Percentiles rank a stretch among this genome's conserved stretches.
Evolutionary conservation across 2,113 vertebrate genomes (phyloP).

Genomic region (Oostethus manadensis): DNA sequence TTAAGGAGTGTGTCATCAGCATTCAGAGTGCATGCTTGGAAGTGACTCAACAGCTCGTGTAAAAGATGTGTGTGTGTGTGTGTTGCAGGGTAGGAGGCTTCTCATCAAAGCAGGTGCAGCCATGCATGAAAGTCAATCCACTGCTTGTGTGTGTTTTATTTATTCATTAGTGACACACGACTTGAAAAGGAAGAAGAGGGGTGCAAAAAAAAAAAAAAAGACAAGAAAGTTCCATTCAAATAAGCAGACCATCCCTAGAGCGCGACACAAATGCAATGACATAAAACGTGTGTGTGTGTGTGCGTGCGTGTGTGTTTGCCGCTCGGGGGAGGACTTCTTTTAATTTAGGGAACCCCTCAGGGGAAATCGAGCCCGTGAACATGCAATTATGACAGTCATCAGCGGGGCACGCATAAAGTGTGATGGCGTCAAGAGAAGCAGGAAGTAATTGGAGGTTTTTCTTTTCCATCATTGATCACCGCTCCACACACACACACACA

Average conservation of each 20-base stretch:
- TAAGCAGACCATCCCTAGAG: conserved; percentile 70
- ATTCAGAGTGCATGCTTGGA: conserved; percentile 43
- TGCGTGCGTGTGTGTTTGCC: conserved; percentile 24
- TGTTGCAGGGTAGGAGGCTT: conserved; percentile 9
- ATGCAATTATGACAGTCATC: conserved; percentile 74
- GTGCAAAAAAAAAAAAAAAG: conserved; percentile 35
- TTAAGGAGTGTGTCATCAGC: conserved; percentile 39
- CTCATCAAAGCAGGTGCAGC: conserved; percentile 66
- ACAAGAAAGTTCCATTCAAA: conserved; percentile 71
- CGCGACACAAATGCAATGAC: conserved; percentile 29
- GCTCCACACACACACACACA: conserved; percentile 12
- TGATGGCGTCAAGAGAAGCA: conserved; percentile 46
- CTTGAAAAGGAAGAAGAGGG: conserved; percentile 54
- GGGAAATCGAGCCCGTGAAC: conserved; percentile 68
- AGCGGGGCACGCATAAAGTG: conserved; percentile 60
- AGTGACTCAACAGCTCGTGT: conserved; percentile 52
- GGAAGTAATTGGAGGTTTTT: conserved; percentile 60
- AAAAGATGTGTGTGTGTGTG: conserved; percentile 15
- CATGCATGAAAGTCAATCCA: conserved; percentile 74
- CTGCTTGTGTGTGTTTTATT: conserved; percentile 72
- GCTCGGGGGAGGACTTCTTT: conserved; percentile 74
- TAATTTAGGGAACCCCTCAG: conserved; percentile 71
- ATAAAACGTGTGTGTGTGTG: conserved; percentile 25
- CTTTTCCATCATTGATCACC: conserved; percentile 39
- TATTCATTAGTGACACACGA: conserved; percentile 75